Evolutionary conservation across 2,113 vertebrate genomes (phyloP), one percentile per base, ranked within the genome.

Genomic region (Phalacrocorax aristotelis): DNA sequence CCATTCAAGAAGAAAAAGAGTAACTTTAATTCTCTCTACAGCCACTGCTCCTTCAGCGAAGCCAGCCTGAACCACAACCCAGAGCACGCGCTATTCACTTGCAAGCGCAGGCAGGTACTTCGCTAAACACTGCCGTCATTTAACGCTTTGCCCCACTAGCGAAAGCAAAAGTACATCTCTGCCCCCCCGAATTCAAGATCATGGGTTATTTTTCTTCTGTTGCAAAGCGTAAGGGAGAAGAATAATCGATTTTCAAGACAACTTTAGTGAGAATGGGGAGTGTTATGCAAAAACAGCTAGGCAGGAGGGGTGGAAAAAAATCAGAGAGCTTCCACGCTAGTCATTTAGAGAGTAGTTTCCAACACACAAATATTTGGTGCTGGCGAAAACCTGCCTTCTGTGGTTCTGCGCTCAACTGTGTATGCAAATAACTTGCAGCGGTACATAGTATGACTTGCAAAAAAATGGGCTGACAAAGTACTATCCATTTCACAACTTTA

Each of bases 341-440:
- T 85, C 83, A 94, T 95, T 94, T 89, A 82, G 87, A 94, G 75
- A 95, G 54, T 2, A 57, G 78, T 76, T 90, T 96, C 34, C 61
- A 93, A 61, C 61, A 91, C 57, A 75, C 16, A 76, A 57, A 58
- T 92, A 78, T 84, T 83, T 94, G 83, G 69, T 57, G 62, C 44
- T 1, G 2, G 40, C 62, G 62, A 89, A 93, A 96, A 94, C 29
- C 54, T 77, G 74, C 86, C 48, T 87, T 75, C 72, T 71, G 86
- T 61, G 61, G 87, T 68, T 94, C 74, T 79, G 76, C 27, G 16
- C 74, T 91, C 52, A 55, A 84, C 80, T 71, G 25, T 29, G 80
- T 71, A 91, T 90, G 91, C 89, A 95, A 95, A 94, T 87, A 19
- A 38, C 57, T 6, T 51, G 58, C 89, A 91, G 87, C 6, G 5